Evolutionary conservation across 2,888 invertebrate species (phyloP).

Genomic region (Dascillus cervinus): DNA sequence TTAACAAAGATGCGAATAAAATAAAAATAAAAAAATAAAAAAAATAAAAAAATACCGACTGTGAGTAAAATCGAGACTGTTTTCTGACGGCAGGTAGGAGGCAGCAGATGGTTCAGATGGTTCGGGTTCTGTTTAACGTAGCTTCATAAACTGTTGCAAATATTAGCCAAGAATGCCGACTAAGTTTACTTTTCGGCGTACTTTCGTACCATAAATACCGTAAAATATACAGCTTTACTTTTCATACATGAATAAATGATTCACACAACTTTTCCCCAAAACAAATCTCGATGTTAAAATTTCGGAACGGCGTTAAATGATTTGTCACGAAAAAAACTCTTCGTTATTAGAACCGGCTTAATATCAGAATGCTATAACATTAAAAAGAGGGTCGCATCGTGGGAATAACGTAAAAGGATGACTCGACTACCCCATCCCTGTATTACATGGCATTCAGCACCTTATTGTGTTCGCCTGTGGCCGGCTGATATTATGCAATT

Average conservation of each 20-base stretch:
- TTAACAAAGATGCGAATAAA: too few relatives aligned
- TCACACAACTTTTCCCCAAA: too few relatives aligned
- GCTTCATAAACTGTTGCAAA: constrained; percentile 24
- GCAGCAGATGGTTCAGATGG: constrained; percentile 25
- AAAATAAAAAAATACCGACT: too few relatives aligned
- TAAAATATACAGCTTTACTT: too few relatives aligned
- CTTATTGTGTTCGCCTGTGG: constrained; percentile 23
- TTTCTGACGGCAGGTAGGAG: background rate
- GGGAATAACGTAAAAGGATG: constrained; percentile 18
- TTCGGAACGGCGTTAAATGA: too few relatives aligned
- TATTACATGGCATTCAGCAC: constrained; percentile 26
- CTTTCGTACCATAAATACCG: constrained; percentile 10
- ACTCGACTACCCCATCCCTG: constrained; percentile 17
- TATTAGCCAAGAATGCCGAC: constrained; percentile 20
- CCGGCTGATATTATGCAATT: constrained; percentile 21
- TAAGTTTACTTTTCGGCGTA: constrained; percentile 19
- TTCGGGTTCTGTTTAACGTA: constrained; percentile 24
- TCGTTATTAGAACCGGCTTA: too few relatives aligned
- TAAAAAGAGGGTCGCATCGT: constrained; percentile 18
- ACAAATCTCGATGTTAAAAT: too few relatives aligned
- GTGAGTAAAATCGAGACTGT: too few relatives aligned
- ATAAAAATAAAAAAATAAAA: too few relatives aligned
- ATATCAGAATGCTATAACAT: too few relatives aligned
- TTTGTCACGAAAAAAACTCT: too few relatives aligned
- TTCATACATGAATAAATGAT: too few relatives aligned